A percentile compares a stretch with the other conserved stretches of the same genome.
These are phyloP conservation scores for Diabrotica undecimpunctata DNA, from an alignment of 1,140 invertebrate species.

Conservation along the genomic window DNA sequence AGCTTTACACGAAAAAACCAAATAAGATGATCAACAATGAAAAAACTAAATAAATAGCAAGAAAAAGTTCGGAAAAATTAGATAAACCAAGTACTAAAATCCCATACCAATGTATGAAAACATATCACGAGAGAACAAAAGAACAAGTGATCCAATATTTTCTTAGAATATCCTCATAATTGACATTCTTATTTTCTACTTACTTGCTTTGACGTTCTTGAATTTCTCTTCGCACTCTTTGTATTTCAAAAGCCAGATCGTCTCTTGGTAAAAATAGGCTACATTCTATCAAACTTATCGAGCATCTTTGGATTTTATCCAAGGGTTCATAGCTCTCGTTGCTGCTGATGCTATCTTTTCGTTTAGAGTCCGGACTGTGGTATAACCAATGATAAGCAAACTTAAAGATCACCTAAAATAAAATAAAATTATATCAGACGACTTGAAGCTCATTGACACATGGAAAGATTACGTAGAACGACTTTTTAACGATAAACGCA, in stretches of 20 bases:
- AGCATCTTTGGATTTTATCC: slow-evolving; percentile 3
- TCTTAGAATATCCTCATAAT: too few species aligned
- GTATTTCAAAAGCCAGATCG: slow-evolving; percentile 24
- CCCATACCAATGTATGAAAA: too few species aligned
- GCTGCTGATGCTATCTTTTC: neutral
- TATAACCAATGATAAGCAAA: slow-evolving; percentile 24
- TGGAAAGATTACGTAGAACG: too few species aligned
- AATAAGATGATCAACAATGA: too few species aligned
- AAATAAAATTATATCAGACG: neutral
- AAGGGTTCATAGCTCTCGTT: neutral
- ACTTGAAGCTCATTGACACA: neutral
- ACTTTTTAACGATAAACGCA: too few species aligned
- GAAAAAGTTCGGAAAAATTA: too few species aligned
- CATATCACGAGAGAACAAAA: too few species aligned
- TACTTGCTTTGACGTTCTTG: slow-evolving; percentile 26
- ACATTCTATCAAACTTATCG: slow-evolving; percentile 21
- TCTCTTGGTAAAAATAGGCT: slow-evolving; percentile 25
- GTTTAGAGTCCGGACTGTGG: slow-evolving; percentile 17
- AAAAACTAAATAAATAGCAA: too few species aligned
- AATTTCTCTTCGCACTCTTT: slow-evolving; percentile 22
- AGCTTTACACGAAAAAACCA: too few species aligned
- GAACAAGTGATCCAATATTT: too few species aligned
- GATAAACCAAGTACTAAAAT: too few species aligned
- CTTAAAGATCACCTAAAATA: slow-evolving; percentile 23
- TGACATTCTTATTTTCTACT: neutral